Percentiles rank a stretch among this genome's conserved stretches.
These are phyloP conservation scores for Scomberomorus guttatus DNA, from an alignment of 2,797 vertebrate species.

Conservation along the genomic window DNA sequence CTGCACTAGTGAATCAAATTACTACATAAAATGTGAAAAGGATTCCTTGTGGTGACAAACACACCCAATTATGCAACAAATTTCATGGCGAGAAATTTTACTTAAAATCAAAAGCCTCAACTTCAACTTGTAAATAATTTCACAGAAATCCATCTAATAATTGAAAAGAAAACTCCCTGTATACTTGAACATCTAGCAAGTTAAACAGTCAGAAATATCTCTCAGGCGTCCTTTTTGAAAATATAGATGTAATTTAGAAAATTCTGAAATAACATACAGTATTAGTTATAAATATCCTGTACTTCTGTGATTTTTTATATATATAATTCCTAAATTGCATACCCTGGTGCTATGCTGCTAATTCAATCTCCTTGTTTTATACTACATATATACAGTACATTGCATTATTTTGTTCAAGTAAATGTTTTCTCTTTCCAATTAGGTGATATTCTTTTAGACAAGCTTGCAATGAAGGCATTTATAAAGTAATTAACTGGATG, in stretches of 20 bases:
- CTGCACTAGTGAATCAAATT: not conserved
- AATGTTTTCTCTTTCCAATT: not conserved
- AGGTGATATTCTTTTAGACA: not conserved
- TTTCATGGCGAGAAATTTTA: too few species aligned
- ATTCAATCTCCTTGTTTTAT: constrained; percentile 3
- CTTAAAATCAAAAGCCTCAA: too few species aligned
- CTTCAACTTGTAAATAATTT: too few species aligned
- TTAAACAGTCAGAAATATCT: not conserved
- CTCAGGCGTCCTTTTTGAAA: not conserved
- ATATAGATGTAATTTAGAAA: not conserved
- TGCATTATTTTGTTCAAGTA: not conserved
- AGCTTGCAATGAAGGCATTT: not conserved
- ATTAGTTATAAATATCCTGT: not conserved
- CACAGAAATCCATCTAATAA: too few species aligned
- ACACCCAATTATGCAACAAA: too few species aligned
- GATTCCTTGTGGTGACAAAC: not conserved
- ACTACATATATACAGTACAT: not conserved
- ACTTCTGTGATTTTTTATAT: not conserved
- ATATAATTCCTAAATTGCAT: not conserved
- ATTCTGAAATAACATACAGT: not conserved
- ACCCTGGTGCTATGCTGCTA: not conserved
- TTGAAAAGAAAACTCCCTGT: too few species aligned
- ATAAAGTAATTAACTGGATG: not conserved
- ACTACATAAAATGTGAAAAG: not conserved
- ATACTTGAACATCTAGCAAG: not conserved